Evolutionary conservation across 2,797 vertebrate species (phyloP), one percentile per base, ranked within the genome.

Genomic region (Esox masquinongy): DNA sequence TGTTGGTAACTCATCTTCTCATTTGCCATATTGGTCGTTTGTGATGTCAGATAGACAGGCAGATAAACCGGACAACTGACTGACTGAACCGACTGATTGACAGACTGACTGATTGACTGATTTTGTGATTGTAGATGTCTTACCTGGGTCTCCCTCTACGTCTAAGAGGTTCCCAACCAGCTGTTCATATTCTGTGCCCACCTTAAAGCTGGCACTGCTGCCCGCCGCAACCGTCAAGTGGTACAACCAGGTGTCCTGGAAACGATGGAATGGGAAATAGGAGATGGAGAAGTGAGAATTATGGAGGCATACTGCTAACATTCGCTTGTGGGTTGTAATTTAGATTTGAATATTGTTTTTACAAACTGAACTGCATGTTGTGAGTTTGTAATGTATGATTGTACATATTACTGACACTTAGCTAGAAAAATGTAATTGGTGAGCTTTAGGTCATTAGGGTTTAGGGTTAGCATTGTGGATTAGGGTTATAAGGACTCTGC

Each of bases 181-280:
- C 80, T 95, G 96, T 87, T 98, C 97, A 0, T 94, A 97, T 12
- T 94, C 91, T 0, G 96, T 99, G 77, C 97, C 97, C 82, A 98
- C 97, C 78, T 92, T 94, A 68, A 96, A 88, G 76, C 83, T 93
- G 24, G 90, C 94, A 80, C 93, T 93, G 92, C 95, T 95, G 50
- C 97, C 96, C 0, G 96, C 95, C 0, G 95, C 96, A 72, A 98
- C 95, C 0, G 94, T 95, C 91, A 99, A 92, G 83, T 99, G 97
- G 89, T 99, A 99, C 79, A 97, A 85, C 97, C 97, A 99, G 0
- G 97, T 94, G 39, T 98, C 96, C 97, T 98, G 80, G 67, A n/a
- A 1, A 24, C 47, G 50, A 68, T 51, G 12, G 36, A 22, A 56
- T 39, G 9, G 15, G 15, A 71, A 9, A 24, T 0, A 72, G 36